Conservation (phyloP, 2,888 invertebrate genomes). For the Mythimna vitellina region DNA sequence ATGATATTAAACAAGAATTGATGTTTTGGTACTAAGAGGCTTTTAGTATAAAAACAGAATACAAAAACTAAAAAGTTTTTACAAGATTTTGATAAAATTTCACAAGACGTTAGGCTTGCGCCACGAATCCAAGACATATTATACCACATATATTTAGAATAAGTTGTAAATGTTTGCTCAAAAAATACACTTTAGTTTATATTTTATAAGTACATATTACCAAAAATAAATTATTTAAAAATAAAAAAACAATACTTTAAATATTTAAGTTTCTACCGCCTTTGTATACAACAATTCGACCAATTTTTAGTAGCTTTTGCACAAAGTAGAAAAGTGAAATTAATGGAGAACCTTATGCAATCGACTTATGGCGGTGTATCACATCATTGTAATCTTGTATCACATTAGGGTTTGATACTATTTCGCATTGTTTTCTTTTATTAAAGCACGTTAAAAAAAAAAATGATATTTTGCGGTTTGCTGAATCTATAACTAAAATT, state of each 20-base stretch:
- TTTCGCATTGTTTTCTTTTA: background rate
- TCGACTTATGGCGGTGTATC: background rate
- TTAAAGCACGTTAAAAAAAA: background rate
- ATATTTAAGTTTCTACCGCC: constrained; percentile 14
- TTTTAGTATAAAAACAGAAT: background rate
- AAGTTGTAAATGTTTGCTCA: constrained; percentile 64
- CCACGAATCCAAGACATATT: background rate
- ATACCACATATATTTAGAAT: constrained; percentile 24
- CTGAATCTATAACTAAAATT: background rate
- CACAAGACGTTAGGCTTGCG: background rate
- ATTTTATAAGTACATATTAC: constrained; percentile 42
- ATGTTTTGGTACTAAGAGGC: constrained; percentile 9
- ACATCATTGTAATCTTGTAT: constrained; percentile 7
- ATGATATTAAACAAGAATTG: constrained; percentile 17
- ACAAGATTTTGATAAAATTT: constrained; percentile 3
- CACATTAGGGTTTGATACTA: background rate
- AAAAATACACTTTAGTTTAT: constrained; percentile 45
- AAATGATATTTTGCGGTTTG: background rate
- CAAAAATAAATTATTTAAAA: constrained; percentile 12
- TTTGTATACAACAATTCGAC: constrained; percentile 21
- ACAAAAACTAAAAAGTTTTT: background rate
- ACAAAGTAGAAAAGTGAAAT: constrained; percentile 6
- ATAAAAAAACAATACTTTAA: constrained; percentile 2
- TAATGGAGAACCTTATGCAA: background rate
- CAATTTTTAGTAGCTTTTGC: constrained; percentile 27